A percentile compares a stretch with the other conserved stretches of the same genome.
Evolutionary conservation across 2,113 vertebrate genomes (phyloP).

Genomic region (Cyanoramphus novaezelandiae): DNA sequence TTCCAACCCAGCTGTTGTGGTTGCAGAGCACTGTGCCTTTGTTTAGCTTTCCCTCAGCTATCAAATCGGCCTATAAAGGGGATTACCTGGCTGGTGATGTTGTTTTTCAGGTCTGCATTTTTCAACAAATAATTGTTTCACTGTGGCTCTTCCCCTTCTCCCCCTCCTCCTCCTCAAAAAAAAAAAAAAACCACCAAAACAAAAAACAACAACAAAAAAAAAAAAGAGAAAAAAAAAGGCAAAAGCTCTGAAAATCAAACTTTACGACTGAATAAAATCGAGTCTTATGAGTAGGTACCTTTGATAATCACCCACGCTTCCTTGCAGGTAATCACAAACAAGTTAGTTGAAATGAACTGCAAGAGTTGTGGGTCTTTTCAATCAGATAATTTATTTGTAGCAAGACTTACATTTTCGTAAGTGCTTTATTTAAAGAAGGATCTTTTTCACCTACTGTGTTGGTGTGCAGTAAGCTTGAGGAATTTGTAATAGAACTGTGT

Average conservation of each 20-base stretch:
- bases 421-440: background rate
- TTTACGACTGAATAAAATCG: background rate
- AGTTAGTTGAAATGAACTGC: background rate
- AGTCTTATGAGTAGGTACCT: background rate
- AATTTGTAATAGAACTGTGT: background rate
- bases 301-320: background rate
- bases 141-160: background rate
- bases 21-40: slow-evolving; percentile 49
- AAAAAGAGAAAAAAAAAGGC: background rate
- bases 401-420: background rate
- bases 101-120: slow-evolving; percentile 61
- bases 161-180: background rate
- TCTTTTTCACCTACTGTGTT: background rate
- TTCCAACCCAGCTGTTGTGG: slow-evolving; percentile 73
- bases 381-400: background rate
- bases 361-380: background rate
- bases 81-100: slow-evolving; percentile 64
- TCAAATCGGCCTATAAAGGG: slow-evolving; percentile 69
- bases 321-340: background rate
- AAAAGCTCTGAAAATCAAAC: background rate
- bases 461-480: background rate
- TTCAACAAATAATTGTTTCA: slow-evolving; percentile 27
- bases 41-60: slow-evolving; percentile 66
- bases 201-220: background rate
- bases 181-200: background rate